These are phyloP conservation scores for Muscicapa comitata DNA, from an alignment of 2,797 vertebrate genomes.

Conservation along the genomic window DNA sequence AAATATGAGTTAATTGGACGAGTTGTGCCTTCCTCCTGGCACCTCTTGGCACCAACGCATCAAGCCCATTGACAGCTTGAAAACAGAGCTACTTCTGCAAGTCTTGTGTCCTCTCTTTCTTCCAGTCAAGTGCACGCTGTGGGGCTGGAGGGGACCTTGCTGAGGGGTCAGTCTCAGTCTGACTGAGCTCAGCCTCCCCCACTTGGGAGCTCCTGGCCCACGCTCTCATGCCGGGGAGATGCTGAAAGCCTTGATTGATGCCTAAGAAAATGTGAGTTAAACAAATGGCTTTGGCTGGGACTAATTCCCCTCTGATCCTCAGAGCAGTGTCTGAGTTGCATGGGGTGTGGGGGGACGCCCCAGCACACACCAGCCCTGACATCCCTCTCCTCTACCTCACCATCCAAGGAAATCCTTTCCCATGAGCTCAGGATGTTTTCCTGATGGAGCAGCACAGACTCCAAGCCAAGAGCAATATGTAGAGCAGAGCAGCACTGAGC, in stretches of 20 bases:
- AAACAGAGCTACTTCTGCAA: neutral
- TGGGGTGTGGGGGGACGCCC: neutral
- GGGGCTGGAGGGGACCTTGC: neutral
- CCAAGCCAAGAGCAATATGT: neutral
- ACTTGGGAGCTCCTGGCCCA: neutral
- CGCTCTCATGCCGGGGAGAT: neutral
- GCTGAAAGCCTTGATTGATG: neutral
- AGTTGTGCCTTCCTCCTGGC: neutral
- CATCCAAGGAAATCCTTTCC: neutral
- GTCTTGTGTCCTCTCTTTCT: neutral
- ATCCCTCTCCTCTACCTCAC: neutral
- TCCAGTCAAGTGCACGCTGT: neutral
- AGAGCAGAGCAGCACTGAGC: neutral
- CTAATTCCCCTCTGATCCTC: neutral
- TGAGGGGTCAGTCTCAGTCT: neutral
- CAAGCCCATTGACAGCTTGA: neutral
- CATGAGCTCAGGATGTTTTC: neutral
- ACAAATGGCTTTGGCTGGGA: neutral
- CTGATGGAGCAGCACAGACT: neutral
- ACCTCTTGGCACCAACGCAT: neutral
- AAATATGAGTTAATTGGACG: neutral
- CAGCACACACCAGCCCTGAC: neutral
- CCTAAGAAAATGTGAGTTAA: neutral
- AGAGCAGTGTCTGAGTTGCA: rapidly evolving
- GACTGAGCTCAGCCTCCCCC: neutral